Conservation (phyloP, 2,888 invertebrate species). For the Chloroclysta siterata region DNA sequence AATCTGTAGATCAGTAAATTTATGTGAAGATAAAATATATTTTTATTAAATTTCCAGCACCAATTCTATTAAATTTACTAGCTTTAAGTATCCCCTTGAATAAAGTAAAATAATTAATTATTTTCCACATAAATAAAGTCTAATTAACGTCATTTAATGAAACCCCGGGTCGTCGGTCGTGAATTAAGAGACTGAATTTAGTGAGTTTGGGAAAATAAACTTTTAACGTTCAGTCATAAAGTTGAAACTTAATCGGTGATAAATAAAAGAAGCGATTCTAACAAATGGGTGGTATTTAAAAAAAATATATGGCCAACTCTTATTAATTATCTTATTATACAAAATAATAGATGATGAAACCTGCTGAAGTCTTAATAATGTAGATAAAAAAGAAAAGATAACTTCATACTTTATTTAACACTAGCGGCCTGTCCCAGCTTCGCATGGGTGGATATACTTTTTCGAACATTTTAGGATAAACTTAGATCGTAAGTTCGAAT, state of each 20-base stretch:
- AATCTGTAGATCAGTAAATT: too few species aligned
- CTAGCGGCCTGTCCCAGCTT: too few species aligned
- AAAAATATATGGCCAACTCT: neutral
- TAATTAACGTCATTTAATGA: conserved; percentile 46
- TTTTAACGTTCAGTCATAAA: conserved; percentile 17
- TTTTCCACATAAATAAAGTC: conserved; percentile 40
- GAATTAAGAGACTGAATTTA: conserved; percentile 42
- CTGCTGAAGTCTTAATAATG: too few species aligned
- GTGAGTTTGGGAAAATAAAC: conserved; percentile 20
- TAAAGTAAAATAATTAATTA: conserved; percentile 38
- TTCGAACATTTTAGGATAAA: too few species aligned
- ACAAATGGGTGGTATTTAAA: neutral
- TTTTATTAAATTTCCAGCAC: neutral
- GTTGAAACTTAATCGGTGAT: conserved; percentile 4
- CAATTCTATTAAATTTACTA: neutral
- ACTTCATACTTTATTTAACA: too few species aligned
- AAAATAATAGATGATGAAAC: too few species aligned
- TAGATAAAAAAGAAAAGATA: too few species aligned
- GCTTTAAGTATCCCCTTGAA: conserved; percentile 7
- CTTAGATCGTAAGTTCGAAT: too few species aligned
- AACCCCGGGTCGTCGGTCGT: conserved; percentile 45
- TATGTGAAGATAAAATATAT: neutral
- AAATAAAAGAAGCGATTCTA: conserved; percentile 4
- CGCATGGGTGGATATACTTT: too few species aligned
- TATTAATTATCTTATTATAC: too few species aligned